Base-by-base conservation (phyloP, 2,113 vertebrate genomes). In the Damaliscus lunatus region DNA sequence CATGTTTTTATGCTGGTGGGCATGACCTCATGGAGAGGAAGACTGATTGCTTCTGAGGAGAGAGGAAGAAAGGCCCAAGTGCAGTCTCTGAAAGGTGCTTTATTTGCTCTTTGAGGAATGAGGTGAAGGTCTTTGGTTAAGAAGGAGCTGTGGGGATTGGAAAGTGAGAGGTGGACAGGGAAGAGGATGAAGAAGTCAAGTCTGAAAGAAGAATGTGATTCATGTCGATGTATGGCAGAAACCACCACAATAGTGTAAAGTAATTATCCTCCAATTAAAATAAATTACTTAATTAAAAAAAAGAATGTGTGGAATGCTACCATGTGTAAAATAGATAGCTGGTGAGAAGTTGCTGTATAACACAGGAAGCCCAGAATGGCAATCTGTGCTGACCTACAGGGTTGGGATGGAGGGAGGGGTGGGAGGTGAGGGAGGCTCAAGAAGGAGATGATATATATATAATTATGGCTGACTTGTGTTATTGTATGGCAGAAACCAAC, bases 41-140 rank as follows among this genome's bases (percentile, higher is more conserved):
- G 13, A 7, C 6, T 55, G 55, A n/a, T 10, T 82, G 29, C 23
- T 53, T 0, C 64, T 59, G 16, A 36, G 21, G 40, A n/a, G 23
- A 33, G 55, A 55, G 21, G 60, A 31, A 31, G 71, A 3, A 36
- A 29, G 64, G 33, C 3, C 27, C 3, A 27, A 48, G 21, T 31
- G 1, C 17, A 6, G 9, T 60, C 31, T 90, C 10, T 46, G 67
- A 55, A 60, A 43, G 11, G 25, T 50, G 33, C 92, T 86, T 57
- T 91, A n/a, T 95, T 89, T 91, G 93, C 55, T 82, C 27, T 96
- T 85, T 91, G 87, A 82, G 57, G 31, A 96, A 59, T 19, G 55
- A 91, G 40, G 23, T 33, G 40, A 89, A 86, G 14, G 11, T 50
- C 55, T 83, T 94, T 53, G 19, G 23, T 64, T 93, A 52, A 86